Percentiles rank a stretch among this genome's conserved stretches.
These are phyloP conservation scores for Plestiodon gilberti DNA, from an alignment of 2,113 vertebrate species.

Conservation along the genomic window DNA sequence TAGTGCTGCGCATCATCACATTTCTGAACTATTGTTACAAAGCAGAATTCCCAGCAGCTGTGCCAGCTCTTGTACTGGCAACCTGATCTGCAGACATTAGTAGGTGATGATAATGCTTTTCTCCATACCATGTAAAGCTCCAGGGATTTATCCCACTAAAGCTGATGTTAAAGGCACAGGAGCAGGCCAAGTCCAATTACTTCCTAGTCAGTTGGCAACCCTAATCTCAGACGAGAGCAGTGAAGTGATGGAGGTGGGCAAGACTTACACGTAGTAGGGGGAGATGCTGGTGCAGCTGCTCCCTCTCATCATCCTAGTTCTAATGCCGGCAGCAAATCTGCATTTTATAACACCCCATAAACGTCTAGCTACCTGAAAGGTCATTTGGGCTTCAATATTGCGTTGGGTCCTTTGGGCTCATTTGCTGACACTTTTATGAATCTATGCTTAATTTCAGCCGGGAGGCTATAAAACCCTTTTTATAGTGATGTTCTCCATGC, in stretches of 20 bases:
- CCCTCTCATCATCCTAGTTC: conserved; percentile 4
- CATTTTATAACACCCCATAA: conserved; percentile 62
- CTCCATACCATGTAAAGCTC: background rate
- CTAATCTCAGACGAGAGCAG: too few species aligned
- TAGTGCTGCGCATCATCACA: background rate
- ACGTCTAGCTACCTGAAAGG: conserved; percentile 55
- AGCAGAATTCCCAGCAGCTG: background rate
- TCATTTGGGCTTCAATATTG: conserved; percentile 21
- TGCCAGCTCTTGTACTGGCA: background rate
- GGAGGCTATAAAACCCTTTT: conserved; percentile 54
- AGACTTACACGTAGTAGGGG: background rate
- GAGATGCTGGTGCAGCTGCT: background rate
- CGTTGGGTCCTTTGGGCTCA: background rate
- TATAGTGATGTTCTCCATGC: background rate
- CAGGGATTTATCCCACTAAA: background rate
- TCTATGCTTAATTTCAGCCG: conserved; percentile 28
- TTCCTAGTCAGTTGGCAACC: background rate
- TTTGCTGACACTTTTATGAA: conserved; percentile 63
- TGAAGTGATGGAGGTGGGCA: fast-evolving
- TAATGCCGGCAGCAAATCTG: conserved; percentile 34
- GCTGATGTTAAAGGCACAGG: background rate
- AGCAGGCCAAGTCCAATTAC: background rate
- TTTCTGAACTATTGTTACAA: background rate
- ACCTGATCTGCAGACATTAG: background rate
- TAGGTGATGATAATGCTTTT: background rate